Evolutionary conservation across 2,888 invertebrate genomes (phyloP).

Genomic region (Zygogramma bicolorata): DNA sequence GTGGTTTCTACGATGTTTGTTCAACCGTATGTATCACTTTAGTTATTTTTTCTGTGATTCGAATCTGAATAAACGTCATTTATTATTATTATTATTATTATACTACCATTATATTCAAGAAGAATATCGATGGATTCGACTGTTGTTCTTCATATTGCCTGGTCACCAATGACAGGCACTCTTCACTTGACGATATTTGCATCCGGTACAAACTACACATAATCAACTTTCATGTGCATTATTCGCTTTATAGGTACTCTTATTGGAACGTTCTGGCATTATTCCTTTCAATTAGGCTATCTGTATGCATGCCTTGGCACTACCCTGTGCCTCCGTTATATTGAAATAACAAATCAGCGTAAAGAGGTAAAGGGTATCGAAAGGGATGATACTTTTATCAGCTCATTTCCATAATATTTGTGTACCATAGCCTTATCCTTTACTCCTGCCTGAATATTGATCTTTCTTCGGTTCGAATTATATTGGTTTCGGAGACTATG

Average conservation of each 20-base stretch:
- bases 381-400: slow-evolving; percentile 30
- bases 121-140: too few species aligned
- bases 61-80: too few species aligned
- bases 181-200: background rate
- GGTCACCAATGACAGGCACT: too few species aligned
- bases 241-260: slow-evolving; percentile 25
- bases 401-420: slow-evolving; percentile 34
- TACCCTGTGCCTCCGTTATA: slow-evolving; percentile 26
- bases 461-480: background rate
- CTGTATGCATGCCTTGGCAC: slow-evolving; percentile 36
- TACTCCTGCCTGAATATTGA: slow-evolving; percentile 4
- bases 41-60: too few species aligned
- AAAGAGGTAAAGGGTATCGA: slow-evolving; percentile 36
- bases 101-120: too few species aligned
- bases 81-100: too few species aligned
- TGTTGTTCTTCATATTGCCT: too few species aligned
- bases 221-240: background rate
- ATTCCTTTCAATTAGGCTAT: slow-evolving; percentile 36
- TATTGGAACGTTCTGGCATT: slow-evolving; percentile 31
- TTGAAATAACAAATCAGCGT: slow-evolving; percentile 38
- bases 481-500: background rate
- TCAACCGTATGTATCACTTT: too few species aligned
- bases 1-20: too few species aligned
- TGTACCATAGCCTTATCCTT: slow-evolving; percentile 30
- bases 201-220: background rate